These are phyloP conservation scores for Corythucha ciliata DNA, from an alignment of 2,888 invertebrate genomes.

Conservation along the genomic window DNA sequence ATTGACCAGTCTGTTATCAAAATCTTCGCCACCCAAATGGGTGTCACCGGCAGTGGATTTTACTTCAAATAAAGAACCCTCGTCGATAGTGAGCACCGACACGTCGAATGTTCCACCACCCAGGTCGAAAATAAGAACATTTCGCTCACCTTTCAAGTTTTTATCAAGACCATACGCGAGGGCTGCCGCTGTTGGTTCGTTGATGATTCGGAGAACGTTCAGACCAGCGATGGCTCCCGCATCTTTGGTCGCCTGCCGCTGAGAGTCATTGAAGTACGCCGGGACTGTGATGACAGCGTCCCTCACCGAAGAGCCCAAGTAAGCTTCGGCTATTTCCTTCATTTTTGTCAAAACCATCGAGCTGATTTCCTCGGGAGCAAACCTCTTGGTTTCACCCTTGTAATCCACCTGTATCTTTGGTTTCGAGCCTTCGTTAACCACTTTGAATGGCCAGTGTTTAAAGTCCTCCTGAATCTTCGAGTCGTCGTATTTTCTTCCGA, in stretches of 20 bases:
- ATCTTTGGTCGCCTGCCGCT: slow-evolving; percentile 70
- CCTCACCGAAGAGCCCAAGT: slow-evolving; percentile 44
- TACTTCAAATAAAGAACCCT: slow-evolving; percentile 48
- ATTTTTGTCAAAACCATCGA: slow-evolving; percentile 54
- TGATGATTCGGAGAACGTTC: slow-evolving; percentile 80
- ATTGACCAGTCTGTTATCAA: slow-evolving; percentile 50
- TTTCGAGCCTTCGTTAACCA: slow-evolving; percentile 54
- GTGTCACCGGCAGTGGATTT: slow-evolving; percentile 77
- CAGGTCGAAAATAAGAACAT: slow-evolving; percentile 76
- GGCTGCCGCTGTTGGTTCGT: slow-evolving; percentile 83
- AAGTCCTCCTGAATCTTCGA: slow-evolving; percentile 65
- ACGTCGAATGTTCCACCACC: slow-evolving; percentile 65
- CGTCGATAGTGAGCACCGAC: slow-evolving; percentile 68
- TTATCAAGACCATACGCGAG: slow-evolving; percentile 64
- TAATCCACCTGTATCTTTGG: slow-evolving; percentile 59
- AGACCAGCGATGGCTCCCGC: slow-evolving; percentile 76
- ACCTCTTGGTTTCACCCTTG: slow-evolving; percentile 53
- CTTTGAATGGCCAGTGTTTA: slow-evolving; percentile 76
- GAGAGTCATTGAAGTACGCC: slow-evolving; percentile 62
- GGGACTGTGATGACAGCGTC: slow-evolving; percentile 73
- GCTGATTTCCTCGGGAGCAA: slow-evolving; percentile 60
- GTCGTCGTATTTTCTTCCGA: slow-evolving; percentile 58
- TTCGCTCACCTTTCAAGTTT: slow-evolving; percentile 50
- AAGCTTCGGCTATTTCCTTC: slow-evolving; percentile 63
- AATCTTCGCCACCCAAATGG: slow-evolving; percentile 65